These are phyloP conservation scores for Leptinotarsa texana DNA, from an alignment of 1,140 invertebrate genomes.

Conservation along the genomic window DNA sequence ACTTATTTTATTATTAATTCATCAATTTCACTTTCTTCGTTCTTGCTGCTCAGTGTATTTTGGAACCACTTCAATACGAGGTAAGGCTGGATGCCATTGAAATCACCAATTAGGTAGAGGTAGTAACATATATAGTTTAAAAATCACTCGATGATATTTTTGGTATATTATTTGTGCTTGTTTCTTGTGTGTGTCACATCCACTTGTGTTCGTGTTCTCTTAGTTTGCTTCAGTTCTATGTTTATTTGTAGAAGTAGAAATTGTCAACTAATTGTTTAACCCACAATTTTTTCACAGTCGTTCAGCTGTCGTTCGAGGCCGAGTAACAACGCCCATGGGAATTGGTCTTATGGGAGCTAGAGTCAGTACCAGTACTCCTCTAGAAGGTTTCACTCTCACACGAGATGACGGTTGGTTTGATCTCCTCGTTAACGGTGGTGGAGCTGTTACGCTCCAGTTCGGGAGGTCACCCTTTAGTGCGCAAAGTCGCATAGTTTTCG, in stretches of 20 bases:
- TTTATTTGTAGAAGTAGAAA: constrained; percentile 30
- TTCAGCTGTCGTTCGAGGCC: constrained; percentile 92
- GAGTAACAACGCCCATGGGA: constrained; percentile 86
- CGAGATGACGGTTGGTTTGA: constrained; percentile 94
- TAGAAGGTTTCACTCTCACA: constrained; percentile 93
- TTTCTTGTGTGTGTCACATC: constrained; percentile 33
- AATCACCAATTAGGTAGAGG: constrained; percentile 28
- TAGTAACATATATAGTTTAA: constrained; percentile 9
- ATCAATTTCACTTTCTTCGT: constrained; percentile 54
- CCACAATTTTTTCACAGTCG: constrained; percentile 71
- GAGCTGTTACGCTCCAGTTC: constrained; percentile 92
- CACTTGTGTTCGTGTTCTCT: constrained; percentile 50
- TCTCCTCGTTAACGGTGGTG: constrained; percentile 94
- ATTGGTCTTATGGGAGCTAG: constrained; percentile 92
- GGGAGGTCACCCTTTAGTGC: constrained; percentile 89
- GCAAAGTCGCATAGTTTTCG: constrained; percentile 87
- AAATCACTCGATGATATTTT: background rate
- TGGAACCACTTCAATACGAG: constrained; percentile 98
- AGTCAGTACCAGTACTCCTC: constrained; percentile 84
- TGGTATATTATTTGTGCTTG: constrained; percentile 25
- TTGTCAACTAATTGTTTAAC: background rate
- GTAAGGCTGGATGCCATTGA: constrained; percentile 68
- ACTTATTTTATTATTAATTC: background rate
- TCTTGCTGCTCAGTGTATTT: constrained; percentile 88
- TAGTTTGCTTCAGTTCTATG: constrained; percentile 38